A percentile compares a stretch with the other conserved stretches of the same genome.
These are phyloP conservation scores for Ctenochaetus hawaiiensis DNA, from an alignment of 2,797 vertebrate genomes.

Conservation along the genomic window DNA sequence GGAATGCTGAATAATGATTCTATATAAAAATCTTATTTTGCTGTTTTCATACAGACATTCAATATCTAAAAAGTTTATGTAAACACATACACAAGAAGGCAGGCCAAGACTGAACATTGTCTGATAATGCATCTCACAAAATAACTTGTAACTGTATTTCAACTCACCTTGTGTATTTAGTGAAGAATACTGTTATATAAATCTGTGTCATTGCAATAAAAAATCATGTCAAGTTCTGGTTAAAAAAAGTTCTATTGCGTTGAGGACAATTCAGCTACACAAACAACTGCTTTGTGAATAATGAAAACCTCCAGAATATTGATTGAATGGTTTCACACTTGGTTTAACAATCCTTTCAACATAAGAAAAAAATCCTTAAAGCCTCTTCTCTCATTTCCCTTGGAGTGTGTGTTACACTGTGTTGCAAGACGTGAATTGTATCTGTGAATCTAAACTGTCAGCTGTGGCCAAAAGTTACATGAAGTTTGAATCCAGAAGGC, in stretches of 20 bases:
- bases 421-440: slow-evolving; percentile 54
- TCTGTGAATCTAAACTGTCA: slow-evolving; percentile 57
- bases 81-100: slow-evolving; percentile 29
- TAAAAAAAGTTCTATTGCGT: slow-evolving; percentile 39
- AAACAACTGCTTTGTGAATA: slow-evolving; percentile 54
- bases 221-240: slow-evolving; percentile 30
- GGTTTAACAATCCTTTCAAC: slow-evolving; percentile 65
- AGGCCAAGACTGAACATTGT: slow-evolving; percentile 39
- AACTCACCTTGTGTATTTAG: slow-evolving; percentile 13
- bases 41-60: slow-evolving; percentile 35
- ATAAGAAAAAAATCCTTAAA: slow-evolving; percentile 59
- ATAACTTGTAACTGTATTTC: slow-evolving; percentile 38
- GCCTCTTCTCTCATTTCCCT: slow-evolving; percentile 57
- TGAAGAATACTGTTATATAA: slow-evolving; percentile 2
- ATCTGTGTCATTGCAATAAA: slow-evolving; percentile 31
- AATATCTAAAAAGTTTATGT: slow-evolving; percentile 40
- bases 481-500: slow-evolving; percentile 58
- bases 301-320: slow-evolving; percentile 61
- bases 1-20: slow-evolving; percentile 48
- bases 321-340: slow-evolving; percentile 62
- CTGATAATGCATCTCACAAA: slow-evolving; percentile 39
- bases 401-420: slow-evolving; percentile 26
- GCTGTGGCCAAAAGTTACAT: slow-evolving; percentile 54
- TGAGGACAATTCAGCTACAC: slow-evolving; percentile 38
- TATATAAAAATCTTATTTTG: slow-evolving; percentile 27